These are phyloP conservation scores for Epirrhoe tristata DNA, from an alignment of 2,888 invertebrate genomes.

Conservation along the genomic window DNA sequence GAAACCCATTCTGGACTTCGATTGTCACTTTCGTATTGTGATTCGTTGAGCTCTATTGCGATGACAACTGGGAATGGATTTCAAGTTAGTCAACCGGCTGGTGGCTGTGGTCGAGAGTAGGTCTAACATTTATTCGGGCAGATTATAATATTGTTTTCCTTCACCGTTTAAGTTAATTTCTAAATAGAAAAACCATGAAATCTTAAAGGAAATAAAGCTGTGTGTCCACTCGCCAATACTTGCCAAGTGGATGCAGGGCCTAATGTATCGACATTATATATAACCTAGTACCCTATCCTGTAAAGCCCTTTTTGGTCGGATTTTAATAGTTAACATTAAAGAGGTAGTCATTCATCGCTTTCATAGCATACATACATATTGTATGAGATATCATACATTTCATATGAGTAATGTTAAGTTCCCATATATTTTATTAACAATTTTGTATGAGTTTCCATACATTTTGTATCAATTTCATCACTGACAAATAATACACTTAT, in stretches of 20 bases:
- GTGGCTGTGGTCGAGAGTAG: no score
- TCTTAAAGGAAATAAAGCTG: neutral
- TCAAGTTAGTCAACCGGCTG: no score
- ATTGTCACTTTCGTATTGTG: no score
- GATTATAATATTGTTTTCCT: no score
- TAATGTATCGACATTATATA: conserved; percentile 20
- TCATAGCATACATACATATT: conserved; percentile 18
- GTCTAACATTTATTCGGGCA: no score
- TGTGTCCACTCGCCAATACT: neutral
- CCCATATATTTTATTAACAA: conserved; percentile 11
- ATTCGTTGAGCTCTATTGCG: no score
- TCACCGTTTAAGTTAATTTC: no score
- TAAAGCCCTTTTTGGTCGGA: conserved; percentile 38
- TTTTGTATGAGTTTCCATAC: conserved; percentile 13
- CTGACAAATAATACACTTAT: conserved; percentile 25
- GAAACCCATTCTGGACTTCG: no score
- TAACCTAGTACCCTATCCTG: conserved; percentile 13
- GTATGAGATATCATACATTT: conserved; percentile 13
- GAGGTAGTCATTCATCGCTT: conserved; percentile 33
- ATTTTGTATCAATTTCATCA: conserved; percentile 7
- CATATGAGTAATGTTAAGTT: conserved; percentile 1
- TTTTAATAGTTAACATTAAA: conserved; percentile 29
- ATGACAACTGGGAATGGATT: no score
- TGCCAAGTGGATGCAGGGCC: neutral
- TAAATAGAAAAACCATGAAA: neutral